Conservation (phyloP, 2,797 vertebrate genomes). For the Squalus acanthias region DNA sequence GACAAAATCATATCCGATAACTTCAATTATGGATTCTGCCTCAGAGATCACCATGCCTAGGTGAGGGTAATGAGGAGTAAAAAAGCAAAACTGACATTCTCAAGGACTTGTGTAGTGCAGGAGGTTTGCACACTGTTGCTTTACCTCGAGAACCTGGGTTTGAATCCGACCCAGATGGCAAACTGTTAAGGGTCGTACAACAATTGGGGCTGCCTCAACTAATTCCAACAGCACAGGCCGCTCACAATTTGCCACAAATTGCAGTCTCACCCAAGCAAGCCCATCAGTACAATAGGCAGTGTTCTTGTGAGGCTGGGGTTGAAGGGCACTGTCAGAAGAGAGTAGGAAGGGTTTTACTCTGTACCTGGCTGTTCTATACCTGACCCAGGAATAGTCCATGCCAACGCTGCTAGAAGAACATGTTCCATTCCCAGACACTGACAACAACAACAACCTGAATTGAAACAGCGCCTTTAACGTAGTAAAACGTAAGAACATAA, state of each 20-base stretch:
- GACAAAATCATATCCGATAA: conserved; percentile 10
- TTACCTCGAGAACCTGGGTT: neutral
- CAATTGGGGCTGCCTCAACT: neutral
- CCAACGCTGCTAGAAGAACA: neutral
- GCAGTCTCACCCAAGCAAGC: neutral
- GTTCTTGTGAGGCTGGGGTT: neutral
- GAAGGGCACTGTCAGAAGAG: neutral
- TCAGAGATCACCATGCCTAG: neutral
- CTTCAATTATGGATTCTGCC: neutral
- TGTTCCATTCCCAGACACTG: neutral
- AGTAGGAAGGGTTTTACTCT: neutral
- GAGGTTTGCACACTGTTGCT: neutral
- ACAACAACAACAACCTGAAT: neutral
- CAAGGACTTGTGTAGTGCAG: neutral
- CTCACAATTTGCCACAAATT: neutral
- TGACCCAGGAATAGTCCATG: neutral
- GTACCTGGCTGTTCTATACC: neutral
- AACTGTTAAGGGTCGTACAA: neutral
- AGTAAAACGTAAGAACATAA: too few relatives aligned
- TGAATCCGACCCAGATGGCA: neutral
- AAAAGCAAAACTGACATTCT: neutral
- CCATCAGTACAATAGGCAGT: neutral
- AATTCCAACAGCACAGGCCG: neutral
- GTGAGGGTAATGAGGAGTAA: neutral
- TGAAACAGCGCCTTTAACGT: too few relatives aligned